phyloP scores from a whole-genome alignment of 1,140 invertebrate species.

The Trichomalopsis sarcophagae region DNA sequence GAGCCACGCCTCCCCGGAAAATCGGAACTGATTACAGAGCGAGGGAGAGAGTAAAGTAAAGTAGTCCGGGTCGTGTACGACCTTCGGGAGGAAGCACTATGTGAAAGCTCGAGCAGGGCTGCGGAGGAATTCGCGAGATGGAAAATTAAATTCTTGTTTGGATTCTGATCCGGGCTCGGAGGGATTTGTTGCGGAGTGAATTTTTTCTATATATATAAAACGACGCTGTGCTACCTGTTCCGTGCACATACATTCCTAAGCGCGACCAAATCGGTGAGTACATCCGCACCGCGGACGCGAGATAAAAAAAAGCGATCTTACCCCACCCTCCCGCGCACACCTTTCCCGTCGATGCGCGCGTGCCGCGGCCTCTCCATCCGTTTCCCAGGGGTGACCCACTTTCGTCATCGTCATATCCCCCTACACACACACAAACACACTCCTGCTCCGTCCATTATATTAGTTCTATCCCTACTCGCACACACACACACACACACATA shows the following conservation, averaged over 20 bases:
- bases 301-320: not conserved
- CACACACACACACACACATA: not conserved
- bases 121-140: not conserved
- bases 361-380: not conserved
- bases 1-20: not conserved
- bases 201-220: not conserved
- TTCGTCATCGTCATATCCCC: conserved; percentile 56
- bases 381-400: conserved; percentile 62
- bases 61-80: not conserved
- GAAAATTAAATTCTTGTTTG: conserved; percentile 35
- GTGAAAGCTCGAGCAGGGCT: not conserved
- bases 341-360: conserved; percentile 11
- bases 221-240: too few species aligned
- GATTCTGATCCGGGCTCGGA: not conserved
- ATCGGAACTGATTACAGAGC: not conserved
- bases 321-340: not conserved
- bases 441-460: conserved; percentile 45
- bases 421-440: conserved; percentile 54
- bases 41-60: too few species aligned
- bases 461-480: not conserved
- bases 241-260: not conserved
- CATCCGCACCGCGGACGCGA: too few species aligned
- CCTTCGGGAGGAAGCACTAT: not conserved
- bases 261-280: not conserved
- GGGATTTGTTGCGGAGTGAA: too few species aligned